Conservation (phyloP, 2,797 vertebrate genomes). For the Micropoecilia bifurca region DNA sequence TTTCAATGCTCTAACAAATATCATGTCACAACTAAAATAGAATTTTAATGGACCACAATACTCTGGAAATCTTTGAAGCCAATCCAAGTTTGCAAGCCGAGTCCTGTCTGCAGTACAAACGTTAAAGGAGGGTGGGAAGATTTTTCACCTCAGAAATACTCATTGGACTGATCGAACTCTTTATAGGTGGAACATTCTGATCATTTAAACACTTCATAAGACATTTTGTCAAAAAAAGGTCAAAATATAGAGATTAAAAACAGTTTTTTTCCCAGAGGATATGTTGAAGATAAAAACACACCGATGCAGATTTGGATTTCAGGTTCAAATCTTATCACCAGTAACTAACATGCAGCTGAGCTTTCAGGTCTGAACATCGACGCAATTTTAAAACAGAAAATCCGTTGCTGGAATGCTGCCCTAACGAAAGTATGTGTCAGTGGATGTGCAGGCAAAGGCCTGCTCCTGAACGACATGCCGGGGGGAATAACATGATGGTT, state of each 20-base stretch:
- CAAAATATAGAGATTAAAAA: background rate
- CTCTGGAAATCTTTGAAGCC: slow-evolving; percentile 5
- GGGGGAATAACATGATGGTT: slow-evolving; percentile 23
- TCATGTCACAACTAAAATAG: background rate
- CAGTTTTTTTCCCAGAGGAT: background rate
- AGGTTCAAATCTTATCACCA: background rate
- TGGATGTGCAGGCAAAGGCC: slow-evolving; percentile 43
- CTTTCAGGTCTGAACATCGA: background rate
- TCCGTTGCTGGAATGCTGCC: slow-evolving; percentile 46
- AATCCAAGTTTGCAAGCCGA: slow-evolving; percentile 39
- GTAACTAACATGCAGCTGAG: background rate
- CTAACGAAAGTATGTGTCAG: slow-evolving; percentile 22
- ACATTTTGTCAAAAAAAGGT: background rate
- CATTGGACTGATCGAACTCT: slow-evolving; percentile 23
- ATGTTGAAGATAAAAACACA: background rate
- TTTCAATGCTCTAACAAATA: background rate
- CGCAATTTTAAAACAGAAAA: slow-evolving; percentile 7
- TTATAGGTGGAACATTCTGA: background rate
- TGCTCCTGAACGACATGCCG: slow-evolving; percentile 39
- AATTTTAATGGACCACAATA: background rate
- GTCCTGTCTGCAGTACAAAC: slow-evolving; percentile 50
- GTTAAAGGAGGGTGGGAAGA: slow-evolving; percentile 35
- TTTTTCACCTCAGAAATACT: slow-evolving; percentile 35
- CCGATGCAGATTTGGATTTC: background rate
- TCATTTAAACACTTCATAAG: background rate